Conservation (phyloP, 92 coral and sea anemone species). For the Montipora capitata region DNA sequence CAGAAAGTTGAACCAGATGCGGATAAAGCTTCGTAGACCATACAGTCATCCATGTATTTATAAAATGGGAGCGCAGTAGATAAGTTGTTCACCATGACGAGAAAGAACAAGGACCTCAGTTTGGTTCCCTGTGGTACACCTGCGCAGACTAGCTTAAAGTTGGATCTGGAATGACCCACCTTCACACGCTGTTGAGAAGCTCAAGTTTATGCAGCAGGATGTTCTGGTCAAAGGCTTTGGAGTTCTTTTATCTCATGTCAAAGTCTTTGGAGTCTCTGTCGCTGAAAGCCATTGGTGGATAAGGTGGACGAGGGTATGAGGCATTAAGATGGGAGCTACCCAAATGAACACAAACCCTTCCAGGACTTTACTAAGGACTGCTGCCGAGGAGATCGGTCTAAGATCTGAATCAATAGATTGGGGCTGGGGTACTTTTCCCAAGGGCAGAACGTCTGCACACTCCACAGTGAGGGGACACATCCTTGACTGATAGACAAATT, state of each 20-base stretch:
- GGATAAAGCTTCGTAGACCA: conserved; percentile 41
- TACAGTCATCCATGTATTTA: conserved; percentile 66
- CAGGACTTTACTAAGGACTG: conserved; percentile 54
- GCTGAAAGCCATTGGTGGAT: conserved; percentile 64
- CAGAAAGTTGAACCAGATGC: not conserved
- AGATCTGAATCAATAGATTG: conserved; percentile 61
- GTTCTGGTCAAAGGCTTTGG: conserved; percentile 37
- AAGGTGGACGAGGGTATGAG: conserved; percentile 58
- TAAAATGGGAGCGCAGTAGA: conserved; percentile 32
- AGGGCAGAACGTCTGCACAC: conserved; percentile 65
- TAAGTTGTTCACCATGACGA: conserved; percentile 64
- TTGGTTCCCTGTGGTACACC: conserved; percentile 46
- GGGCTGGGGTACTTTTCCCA: conserved; percentile 62
- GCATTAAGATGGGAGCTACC: conserved; percentile 54
- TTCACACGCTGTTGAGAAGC: conserved; percentile 53
- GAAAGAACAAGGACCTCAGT: conserved; percentile 61
- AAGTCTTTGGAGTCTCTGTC: conserved; percentile 39
- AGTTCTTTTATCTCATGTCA: not conserved
- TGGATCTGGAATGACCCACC: conserved; percentile 52
- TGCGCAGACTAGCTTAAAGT: conserved; percentile 31
- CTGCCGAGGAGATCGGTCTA: conserved; percentile 66
- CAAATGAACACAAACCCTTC: conserved; percentile 71
- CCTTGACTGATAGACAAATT: conserved; percentile 54
- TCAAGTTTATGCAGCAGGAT: conserved; percentile 48
- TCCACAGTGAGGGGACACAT: conserved; percentile 49